A percentile compares a stretch with the other conserved stretches of the same genome.
Conservation (phyloP, 2,888 invertebrate species). For the Lepidochrysops patricia region DNA sequence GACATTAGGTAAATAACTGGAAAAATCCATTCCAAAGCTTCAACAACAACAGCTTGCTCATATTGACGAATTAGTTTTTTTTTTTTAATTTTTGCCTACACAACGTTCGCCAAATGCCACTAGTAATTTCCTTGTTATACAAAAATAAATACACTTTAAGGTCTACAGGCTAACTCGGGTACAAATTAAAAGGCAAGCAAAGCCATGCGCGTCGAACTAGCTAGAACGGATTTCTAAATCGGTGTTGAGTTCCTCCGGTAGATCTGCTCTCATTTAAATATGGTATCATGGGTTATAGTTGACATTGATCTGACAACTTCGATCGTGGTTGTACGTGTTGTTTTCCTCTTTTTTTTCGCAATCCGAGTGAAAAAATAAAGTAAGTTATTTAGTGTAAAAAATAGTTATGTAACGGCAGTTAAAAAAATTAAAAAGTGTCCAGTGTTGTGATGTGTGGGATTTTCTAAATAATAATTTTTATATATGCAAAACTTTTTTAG, state of each 20-base stretch:
- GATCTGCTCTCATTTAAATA: constrained; percentile 59
- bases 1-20: too few species aligned
- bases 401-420: background rate
- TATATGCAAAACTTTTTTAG: too few species aligned
- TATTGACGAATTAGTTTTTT: too few species aligned
- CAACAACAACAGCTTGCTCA: too few species aligned
- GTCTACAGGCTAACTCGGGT: constrained; percentile 1
- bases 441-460: background rate
- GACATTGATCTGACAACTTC: constrained; percentile 43
- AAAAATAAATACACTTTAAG: background rate
- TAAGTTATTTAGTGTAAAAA: background rate
- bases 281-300: constrained; percentile 51
- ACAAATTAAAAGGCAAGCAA: constrained; percentile 22
- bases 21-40: too few species aligned
- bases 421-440: background rate
- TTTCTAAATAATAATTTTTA: too few species aligned
- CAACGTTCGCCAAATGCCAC: too few species aligned
- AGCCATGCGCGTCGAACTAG: constrained; percentile 21
- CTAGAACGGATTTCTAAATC: constrained; percentile 32
- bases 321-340: background rate
- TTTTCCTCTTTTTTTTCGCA: background rate
- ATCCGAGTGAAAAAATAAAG: background rate
- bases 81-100: too few species aligned
- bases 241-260: constrained; percentile 24
- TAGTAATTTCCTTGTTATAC: too few species aligned